Evolutionary conservation across 2,113 vertebrate species (phyloP).

Genomic region (Anser brachyrhynchus): DNA sequence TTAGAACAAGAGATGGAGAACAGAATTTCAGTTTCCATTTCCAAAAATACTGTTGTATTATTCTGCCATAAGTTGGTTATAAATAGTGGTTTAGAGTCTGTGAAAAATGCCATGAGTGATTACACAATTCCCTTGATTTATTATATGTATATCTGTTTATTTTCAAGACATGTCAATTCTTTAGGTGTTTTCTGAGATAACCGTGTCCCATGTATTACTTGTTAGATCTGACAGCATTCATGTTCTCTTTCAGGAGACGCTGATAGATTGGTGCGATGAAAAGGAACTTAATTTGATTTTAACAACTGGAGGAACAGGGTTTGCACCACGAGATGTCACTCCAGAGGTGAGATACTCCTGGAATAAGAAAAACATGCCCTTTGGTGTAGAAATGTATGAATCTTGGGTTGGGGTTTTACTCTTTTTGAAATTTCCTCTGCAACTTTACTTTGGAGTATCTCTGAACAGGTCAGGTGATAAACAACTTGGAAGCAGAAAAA

Average conservation of each 20-base stretch:
- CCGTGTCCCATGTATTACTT: not conserved
- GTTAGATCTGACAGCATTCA: constrained; percentile 50
- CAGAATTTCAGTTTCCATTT: constrained; percentile 7
- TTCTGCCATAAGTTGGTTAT: not conserved
- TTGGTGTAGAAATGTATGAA: not conserved
- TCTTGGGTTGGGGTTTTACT: not conserved
- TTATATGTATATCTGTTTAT: not conserved
- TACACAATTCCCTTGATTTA: not conserved
- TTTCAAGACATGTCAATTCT: not conserved
- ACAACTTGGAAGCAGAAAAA: not conserved
- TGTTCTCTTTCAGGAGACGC: constrained; percentile 86
- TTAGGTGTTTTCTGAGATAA: constrained; percentile 3
- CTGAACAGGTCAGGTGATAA: not conserved
- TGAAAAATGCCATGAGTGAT: not conserved
- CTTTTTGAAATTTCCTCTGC: not conserved
- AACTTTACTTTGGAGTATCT: constrained; percentile 4
- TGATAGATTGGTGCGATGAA: constrained; percentile 98
- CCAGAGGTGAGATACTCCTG: constrained; percentile 87
- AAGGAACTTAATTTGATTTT: constrained; percentile 99
- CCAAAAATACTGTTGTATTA: not conserved
- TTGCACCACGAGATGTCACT: constrained; percentile 97
- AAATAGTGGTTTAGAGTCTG: not conserved
- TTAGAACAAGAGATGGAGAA: not conserved
- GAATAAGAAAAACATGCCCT: constrained; percentile 23
- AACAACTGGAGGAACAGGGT: constrained; percentile 98